Evolutionary conservation across 1,140 invertebrate genomes (phyloP), one percentile per base, ranked within the genome.

Genomic region (Schlechtendalia chinensis): DNA sequence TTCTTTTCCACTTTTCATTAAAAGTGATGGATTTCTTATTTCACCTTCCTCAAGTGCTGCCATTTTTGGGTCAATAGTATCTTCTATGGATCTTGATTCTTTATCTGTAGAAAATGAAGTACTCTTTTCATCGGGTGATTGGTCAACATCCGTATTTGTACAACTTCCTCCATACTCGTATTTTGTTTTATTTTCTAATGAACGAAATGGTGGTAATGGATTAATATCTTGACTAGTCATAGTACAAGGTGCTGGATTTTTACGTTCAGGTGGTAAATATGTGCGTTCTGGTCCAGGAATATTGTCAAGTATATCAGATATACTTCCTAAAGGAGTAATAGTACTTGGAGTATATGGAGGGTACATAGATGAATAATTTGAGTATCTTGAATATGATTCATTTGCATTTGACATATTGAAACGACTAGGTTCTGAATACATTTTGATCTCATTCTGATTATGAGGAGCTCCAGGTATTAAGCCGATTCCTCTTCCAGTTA

Each of bases 1-100:
- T 84, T 91, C 91, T 85, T 91, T 91, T 0, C 85, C 85, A 72
- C 77, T 75, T 82, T 82, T 82, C 2, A 71, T 72, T 58, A 81
- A 50, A 45, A 71, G 54, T 24, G 80, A 45, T 12, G 67, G 65
- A 81, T 81, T 71, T 71, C 59, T 81, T 47, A 71, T 81, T 47
- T 59, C 69, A 32, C 63, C 80, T 19, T 81, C 80, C 0, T 59
- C 80, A 27, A 79, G 12, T 63, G 58, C 19, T 50, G 74, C 17
- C n/a, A 61, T 29, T 50, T 61, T 79, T 16, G 72, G 32, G 39
- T 77, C 74, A 17, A 47, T 61, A 6, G 54, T 59, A 50, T 79
- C 75, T 24, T 79, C 75, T 47, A 59, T 45, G 8, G 75, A 58
- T 45, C 14, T 59, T 58, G n/a, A 19, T 27, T 79, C 75, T 79